Evolutionary conservation across 2,888 invertebrate species (phyloP), one percentile per base, ranked within the genome.

Genomic region (Gari tellinella): DNA sequence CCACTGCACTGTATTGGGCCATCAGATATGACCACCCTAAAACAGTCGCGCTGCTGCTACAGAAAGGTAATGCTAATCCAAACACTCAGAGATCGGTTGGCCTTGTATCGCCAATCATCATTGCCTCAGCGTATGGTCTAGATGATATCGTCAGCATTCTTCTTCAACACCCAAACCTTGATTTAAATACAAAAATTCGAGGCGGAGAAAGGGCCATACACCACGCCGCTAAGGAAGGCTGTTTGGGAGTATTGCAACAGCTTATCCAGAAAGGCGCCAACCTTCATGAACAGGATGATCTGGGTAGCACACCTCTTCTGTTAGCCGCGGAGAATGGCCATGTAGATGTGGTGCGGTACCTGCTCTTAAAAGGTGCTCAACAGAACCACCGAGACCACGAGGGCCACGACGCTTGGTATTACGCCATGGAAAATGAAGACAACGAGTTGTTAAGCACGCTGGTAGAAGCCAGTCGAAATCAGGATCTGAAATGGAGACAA

Each of bases 1-100:
- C 90, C 0, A 89, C 90, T 1, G 89, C 91, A 1, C 77, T 91
- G n/a, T 86, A 91, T 63, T 91, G 91, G 91, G 90, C 91, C 10
- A 86, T 89, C 10, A 72, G 91, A 17, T 91, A 91, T 61, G 89
- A 88, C 8, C 85, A 85, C 65, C 43, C 72, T 0, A 81, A 86
- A 43, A 80, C 88, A 8, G 89, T 90, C 0, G 55, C 76, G 12
- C 43, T 89, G 0, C 80, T 91, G 15, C 70, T 86, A 3, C 60
- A 70, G 12, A 83, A 87, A 63, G 89, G 87, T 5, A 79, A 82
- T 31, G 90, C 89, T 5, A 72, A 90, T 70, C 85, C 90, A 8
- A 86, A 88, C 63, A 83, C 86, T 31, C 80, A 70, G 31, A 58
- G 89, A 70, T 88, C 89, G 51, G 77, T 90, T 4, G 91, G 91